Percentiles rank a stretch among this genome's conserved stretches.
phyloP scores from a whole-genome alignment of 1,140 invertebrate species.

The Aphelinus certus region DNA sequence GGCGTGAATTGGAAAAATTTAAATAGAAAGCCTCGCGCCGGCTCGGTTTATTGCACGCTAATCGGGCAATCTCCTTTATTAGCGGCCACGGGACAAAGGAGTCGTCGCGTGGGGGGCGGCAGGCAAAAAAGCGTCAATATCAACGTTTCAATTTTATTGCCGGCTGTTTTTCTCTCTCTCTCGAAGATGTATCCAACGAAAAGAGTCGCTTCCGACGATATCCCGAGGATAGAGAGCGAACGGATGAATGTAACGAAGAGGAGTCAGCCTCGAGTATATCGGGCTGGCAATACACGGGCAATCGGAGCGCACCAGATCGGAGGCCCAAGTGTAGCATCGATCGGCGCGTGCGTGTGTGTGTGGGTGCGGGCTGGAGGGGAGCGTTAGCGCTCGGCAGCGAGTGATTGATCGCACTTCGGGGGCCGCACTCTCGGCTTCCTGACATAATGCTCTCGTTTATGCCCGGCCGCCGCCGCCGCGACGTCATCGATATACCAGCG shows the following conservation, averaged over 20 bases:
- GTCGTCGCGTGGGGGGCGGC: too few relatives aligned
- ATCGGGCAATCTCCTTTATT: not conserved
- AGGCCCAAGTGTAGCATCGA: too few relatives aligned
- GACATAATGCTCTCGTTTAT: slow-evolving; percentile 58
- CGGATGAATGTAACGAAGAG: slow-evolving; percentile 14
- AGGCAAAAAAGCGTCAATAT: too few relatives aligned
- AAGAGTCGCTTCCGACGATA: not conserved
- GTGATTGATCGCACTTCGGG: slow-evolving; percentile 55
- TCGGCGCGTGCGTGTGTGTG: too few relatives aligned
- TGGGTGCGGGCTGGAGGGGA: slow-evolving; percentile 41
- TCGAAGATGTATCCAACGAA: too few relatives aligned
- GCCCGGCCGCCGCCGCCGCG: slow-evolving; percentile 6
- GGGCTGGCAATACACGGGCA: slow-evolving; percentile 42
- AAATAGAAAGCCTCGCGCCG: slow-evolving; percentile 8
- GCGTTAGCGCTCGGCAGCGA: slow-evolving; percentile 48
- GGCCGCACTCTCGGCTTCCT: slow-evolving; percentile 46
- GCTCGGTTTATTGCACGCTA: not conserved
- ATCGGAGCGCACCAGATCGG: too few relatives aligned
- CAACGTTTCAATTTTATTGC: too few relatives aligned
- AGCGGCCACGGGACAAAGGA: not conserved
- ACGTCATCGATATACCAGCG: slow-evolving; percentile 50
- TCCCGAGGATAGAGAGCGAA: not conserved
- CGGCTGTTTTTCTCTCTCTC: too few relatives aligned
- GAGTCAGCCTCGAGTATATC: slow-evolving; percentile 31
- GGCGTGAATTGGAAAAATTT: slow-evolving; percentile 8